A percentile compares a stretch with the other conserved stretches of the same genome.
phyloP scores from a whole-genome alignment of 2,113 vertebrate genomes.

The Brevimyrus niger region DNA sequence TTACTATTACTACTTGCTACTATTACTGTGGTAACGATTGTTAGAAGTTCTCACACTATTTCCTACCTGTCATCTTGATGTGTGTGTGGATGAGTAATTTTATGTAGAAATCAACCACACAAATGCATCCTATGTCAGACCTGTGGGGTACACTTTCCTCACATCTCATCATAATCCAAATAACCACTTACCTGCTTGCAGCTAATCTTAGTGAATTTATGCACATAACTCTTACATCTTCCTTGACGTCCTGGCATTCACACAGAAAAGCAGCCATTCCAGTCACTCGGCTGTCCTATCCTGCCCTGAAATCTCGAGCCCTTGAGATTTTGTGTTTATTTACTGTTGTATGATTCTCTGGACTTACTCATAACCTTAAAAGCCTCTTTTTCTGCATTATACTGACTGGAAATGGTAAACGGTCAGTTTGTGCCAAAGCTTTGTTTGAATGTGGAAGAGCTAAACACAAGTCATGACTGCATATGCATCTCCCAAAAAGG shows the following conservation, averaged over 20 bases:
- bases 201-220: neutral
- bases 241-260: neutral
- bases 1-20: too few species aligned
- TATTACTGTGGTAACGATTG: constrained; percentile 5
- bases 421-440: neutral
- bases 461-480: neutral
- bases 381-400: neutral
- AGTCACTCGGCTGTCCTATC: neutral
- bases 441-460: neutral
- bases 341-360: neutral
- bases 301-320: neutral
- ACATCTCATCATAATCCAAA: neutral
- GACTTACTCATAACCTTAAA: neutral
- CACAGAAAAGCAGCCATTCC: neutral
- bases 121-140: neutral
- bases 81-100: neutral
- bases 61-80: neutral
- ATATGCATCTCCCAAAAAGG: neutral
- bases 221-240: neutral
- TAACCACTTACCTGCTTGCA: neutral
- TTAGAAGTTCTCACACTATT: neutral
- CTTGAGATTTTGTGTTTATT: neutral
- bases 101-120: neutral
- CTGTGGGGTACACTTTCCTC: neutral
- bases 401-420: neutral